Evolutionary conservation across 2,888 invertebrate genomes (phyloP).

Genomic region (Hartigia nigra): DNA sequence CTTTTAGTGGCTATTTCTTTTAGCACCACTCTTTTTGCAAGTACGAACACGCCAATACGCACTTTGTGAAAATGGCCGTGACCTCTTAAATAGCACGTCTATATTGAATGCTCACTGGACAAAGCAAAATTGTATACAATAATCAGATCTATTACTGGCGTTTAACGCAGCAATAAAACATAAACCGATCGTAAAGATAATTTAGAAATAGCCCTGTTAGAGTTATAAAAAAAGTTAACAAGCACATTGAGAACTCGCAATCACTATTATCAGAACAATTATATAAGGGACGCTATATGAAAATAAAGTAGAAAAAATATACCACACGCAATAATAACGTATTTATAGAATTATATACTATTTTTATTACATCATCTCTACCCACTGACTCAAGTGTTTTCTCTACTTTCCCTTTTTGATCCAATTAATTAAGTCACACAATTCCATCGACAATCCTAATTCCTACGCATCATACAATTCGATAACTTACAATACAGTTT

Average conservation of each 20-base stretch:
- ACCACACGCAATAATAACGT: too few species aligned
- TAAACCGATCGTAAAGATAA: not conserved
- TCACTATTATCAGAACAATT: not conserved
- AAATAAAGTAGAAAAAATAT: not conserved
- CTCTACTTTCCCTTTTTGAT: not conserved
- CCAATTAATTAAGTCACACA: not conserved
- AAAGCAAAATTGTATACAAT: not conserved
- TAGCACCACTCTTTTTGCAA: not conserved
- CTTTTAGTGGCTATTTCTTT: not conserved
- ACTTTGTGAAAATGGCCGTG: not conserved
- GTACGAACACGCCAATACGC: not conserved
- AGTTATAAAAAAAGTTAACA: not conserved
- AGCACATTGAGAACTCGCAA: not conserved
- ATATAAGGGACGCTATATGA: not conserved
- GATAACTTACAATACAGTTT: not conserved
- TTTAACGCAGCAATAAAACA: not conserved
- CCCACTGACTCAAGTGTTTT: not conserved
- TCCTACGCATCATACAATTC: not conserved
- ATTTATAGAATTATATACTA: too few species aligned
- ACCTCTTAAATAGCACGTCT: not conserved
- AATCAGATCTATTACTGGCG: not conserved
- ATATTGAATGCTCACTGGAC: not conserved
- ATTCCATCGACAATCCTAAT: not conserved
- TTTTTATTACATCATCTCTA: not conserved
- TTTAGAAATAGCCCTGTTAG: not conserved